These are phyloP conservation scores for Catostomus latipinnis DNA, from an alignment of 2,797 vertebrate genomes.

Conservation along the genomic window DNA sequence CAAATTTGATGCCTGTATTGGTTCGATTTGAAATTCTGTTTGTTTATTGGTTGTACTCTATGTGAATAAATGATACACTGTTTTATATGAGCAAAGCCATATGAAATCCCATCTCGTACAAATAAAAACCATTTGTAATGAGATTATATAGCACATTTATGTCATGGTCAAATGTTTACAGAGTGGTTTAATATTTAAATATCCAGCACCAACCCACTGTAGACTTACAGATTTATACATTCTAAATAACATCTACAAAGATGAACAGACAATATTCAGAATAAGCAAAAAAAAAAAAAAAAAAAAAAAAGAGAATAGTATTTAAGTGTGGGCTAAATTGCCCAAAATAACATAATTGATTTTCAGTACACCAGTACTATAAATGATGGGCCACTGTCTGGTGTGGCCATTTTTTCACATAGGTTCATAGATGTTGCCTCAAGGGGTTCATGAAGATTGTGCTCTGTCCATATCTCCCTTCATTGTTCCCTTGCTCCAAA, in stretches of 20 bases:
- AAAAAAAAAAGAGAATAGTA: background rate
- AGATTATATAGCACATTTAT: background rate
- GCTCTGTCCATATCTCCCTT: background rate
- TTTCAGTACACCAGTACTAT: too few relatives aligned
- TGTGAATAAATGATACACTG: too few relatives aligned
- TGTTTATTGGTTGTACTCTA: too few relatives aligned
- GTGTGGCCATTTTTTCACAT: background rate
- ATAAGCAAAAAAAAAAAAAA: background rate
- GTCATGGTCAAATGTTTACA: background rate
- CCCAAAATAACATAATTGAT: too few relatives aligned
- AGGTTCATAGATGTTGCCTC: slow-evolving; percentile 43
- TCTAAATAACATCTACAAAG: background rate
- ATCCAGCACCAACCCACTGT: background rate
- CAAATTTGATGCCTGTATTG: too few relatives aligned
- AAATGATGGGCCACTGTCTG: slow-evolving; percentile 27
- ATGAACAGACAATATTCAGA: background rate
- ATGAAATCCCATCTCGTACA: too few relatives aligned
- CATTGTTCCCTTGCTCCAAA: background rate
- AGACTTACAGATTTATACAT: background rate
- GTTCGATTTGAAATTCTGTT: too few relatives aligned
- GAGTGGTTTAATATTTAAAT: background rate
- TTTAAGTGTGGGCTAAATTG: too few relatives aligned
- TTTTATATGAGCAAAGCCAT: too few relatives aligned
- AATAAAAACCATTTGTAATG: too few relatives aligned
- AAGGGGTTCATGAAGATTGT: slow-evolving; percentile 35